Conservation (phyloP, 1,140 invertebrate species). For the Drosophila seguyi region DNA sequence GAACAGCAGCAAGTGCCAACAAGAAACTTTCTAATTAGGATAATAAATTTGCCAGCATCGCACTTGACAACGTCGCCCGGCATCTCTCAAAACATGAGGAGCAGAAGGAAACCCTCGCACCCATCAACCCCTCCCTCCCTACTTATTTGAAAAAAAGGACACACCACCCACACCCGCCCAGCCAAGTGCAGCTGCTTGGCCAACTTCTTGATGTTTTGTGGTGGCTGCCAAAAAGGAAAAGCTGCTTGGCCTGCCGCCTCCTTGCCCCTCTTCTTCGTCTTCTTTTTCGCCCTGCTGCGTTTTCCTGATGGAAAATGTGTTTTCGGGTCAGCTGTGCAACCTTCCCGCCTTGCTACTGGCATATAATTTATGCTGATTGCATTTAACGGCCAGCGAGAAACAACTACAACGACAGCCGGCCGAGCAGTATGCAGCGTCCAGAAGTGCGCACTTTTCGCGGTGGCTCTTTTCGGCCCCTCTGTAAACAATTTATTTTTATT, state of each 20-base stretch:
- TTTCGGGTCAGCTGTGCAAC: slow-evolving; percentile 78
- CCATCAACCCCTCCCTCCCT: not conserved
- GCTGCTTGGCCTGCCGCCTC: slow-evolving; percentile 29
- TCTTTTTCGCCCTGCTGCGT: slow-evolving; percentile 13
- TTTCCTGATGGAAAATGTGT: slow-evolving; percentile 71
- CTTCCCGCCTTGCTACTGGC: slow-evolving; percentile 39
- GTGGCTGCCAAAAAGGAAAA: slow-evolving; percentile 68
- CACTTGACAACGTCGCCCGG: slow-evolving; percentile 71
- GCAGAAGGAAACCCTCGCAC: slow-evolving; percentile 35
- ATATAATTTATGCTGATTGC: slow-evolving; percentile 84
- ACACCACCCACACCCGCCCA: not conserved
- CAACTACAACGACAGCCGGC: slow-evolving; percentile 18
- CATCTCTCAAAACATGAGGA: slow-evolving; percentile 66
- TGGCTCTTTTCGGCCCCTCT: slow-evolving; percentile 34
- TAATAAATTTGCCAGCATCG: slow-evolving; percentile 81
- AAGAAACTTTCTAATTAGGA: slow-evolving; percentile 84
- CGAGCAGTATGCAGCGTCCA: slow-evolving; percentile 60
- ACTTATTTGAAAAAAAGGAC: not conserved
- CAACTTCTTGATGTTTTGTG: slow-evolving; percentile 73
- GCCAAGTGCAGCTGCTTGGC: slow-evolving; percentile 52
- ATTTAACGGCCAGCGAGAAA: slow-evolving; percentile 66
- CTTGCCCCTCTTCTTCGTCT: slow-evolving; percentile 9
- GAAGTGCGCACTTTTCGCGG: slow-evolving; percentile 71
- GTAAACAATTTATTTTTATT: slow-evolving; percentile 76
- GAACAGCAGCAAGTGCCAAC: slow-evolving; percentile 65